These are phyloP conservation scores for Eulemur rubriventer DNA, from an alignment of 2,797 vertebrate species.

Conservation along the genomic window DNA sequence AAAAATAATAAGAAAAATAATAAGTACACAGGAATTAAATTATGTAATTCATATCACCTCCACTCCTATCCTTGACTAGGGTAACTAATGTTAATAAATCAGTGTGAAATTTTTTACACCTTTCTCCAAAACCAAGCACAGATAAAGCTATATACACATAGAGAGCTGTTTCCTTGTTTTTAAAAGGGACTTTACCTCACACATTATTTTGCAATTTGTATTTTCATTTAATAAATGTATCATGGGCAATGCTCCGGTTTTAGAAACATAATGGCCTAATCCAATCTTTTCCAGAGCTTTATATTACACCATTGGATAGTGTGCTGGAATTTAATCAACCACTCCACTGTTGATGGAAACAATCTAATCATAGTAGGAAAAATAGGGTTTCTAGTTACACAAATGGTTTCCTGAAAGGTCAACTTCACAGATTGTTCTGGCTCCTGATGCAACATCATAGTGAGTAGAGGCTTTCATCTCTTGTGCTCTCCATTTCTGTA, in stretches of 20 bases:
- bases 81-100: not conserved
- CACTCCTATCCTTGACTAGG: not conserved
- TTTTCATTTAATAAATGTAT: not conserved
- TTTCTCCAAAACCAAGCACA: not conserved
- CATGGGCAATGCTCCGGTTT: not conserved
- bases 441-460: not conserved
- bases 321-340: not conserved
- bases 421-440: not conserved
- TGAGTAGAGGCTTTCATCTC: not conserved
- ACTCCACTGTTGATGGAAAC: not conserved
- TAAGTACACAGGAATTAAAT: not conserved
- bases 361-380: not conserved
- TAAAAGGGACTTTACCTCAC: not conserved
- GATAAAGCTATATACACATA: not conserved
- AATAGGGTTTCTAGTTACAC: not conserved
- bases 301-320: not conserved
- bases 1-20: not conserved
- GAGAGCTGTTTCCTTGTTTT: not conserved
- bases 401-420: not conserved
- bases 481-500: not conserved
- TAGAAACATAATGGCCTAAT: slow-evolving; percentile 3
- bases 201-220: not conserved
- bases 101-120: not conserved
- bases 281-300: not conserved
- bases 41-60: not conserved